Percentiles rank a stretch among this genome's conserved stretches.
These are phyloP conservation scores for Sphecodes monilicornis DNA, from an alignment of 2,888 invertebrate genomes.

Conservation along the genomic window DNA sequence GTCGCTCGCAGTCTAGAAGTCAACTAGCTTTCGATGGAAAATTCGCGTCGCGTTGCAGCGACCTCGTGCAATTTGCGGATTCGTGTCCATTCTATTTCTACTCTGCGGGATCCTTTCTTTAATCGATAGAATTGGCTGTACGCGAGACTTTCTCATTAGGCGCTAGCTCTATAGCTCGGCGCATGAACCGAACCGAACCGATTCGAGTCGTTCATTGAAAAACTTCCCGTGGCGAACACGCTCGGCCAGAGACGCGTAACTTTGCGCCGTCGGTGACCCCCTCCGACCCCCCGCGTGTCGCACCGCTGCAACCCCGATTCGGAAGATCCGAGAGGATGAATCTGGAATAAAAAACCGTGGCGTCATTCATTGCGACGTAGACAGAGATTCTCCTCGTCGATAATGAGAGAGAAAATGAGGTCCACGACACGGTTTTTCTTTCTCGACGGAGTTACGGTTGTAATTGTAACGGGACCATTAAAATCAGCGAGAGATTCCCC, in stretches of 20 bases:
- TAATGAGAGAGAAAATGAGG: constrained; percentile 64
- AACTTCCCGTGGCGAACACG: constrained; percentile 43
- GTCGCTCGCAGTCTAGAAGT: not conserved
- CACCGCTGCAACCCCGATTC: constrained; percentile 16
- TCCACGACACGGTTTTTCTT: constrained; percentile 53
- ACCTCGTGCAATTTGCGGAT: constrained; percentile 4
- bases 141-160: constrained; percentile 62
- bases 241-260: constrained; percentile 41
- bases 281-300: not conserved
- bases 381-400: constrained; percentile 67
- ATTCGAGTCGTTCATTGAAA: constrained; percentile 59
- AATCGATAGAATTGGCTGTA: constrained; percentile 52
- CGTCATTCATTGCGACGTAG: constrained; percentile 56
- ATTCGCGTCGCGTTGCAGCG: not conserved
- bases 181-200: constrained; percentile 39
- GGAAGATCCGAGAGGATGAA: constrained; percentile 45
- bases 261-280: not conserved
- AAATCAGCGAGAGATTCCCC: constrained; percentile 48
- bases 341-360: constrained; percentile 43
- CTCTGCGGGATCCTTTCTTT: not conserved
- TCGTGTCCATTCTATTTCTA: not conserved
- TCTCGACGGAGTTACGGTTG: constrained; percentile 45
- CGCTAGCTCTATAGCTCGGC: not conserved
- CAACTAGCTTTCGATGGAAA: not conserved
- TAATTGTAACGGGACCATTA: constrained; percentile 61